These are phyloP conservation scores for Dryococelus australis DNA, from an alignment of 2,888 invertebrate genomes.

Conservation along the genomic window DNA sequence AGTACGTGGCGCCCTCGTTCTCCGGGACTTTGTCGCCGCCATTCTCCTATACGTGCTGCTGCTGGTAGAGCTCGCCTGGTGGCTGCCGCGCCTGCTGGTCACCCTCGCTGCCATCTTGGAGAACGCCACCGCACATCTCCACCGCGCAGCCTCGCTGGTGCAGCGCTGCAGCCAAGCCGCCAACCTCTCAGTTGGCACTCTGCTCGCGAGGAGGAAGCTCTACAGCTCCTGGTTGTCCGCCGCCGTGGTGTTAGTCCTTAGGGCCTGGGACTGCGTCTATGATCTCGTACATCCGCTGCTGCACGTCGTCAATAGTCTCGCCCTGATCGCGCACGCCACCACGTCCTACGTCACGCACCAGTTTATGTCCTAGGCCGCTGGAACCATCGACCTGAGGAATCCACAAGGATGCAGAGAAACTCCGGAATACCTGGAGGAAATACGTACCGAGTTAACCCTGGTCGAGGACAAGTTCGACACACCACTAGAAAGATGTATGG, in stretches of 20 bases:
- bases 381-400: neutral
- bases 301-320: neutral
- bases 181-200: neutral
- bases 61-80: neutral
- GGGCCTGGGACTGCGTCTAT: neutral
- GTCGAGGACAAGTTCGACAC: neutral
- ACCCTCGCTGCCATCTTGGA: neutral
- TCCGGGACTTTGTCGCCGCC: neutral
- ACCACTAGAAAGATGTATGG: neutral
- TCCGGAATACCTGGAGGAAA: neutral
- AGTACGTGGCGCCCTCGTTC: neutral
- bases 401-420: too few species aligned
- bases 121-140: neutral
- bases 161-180: too few species aligned
- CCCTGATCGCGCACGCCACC: neutral
- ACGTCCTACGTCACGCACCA: neutral
- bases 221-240: neutral
- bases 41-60: neutral
- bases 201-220: too few species aligned
- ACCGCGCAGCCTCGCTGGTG: neutral
- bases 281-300: neutral
- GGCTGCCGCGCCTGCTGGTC: neutral
- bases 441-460: neutral
- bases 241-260: neutral
- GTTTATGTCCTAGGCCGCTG: neutral